Evolutionary conservation across 2,113 vertebrate species (phyloP), one percentile per base, ranked within the genome.

Genomic region (Pelusios castaneus): DNA sequence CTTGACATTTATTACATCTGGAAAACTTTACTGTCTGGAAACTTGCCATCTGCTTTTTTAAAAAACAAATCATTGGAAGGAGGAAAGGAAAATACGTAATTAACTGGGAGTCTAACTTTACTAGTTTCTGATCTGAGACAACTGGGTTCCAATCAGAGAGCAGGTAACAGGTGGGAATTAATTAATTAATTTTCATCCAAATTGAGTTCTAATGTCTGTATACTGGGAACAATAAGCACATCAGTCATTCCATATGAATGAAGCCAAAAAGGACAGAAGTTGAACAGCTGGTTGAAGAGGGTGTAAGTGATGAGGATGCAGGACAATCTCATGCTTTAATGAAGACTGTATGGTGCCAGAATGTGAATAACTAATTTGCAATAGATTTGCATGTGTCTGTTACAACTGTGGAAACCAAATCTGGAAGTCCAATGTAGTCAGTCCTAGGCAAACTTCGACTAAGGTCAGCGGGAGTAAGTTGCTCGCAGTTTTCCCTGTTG

Each of bases 1-100:
- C 79, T 63, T 80, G 77, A 82, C 83, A 52, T 85, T 97, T 95
- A 16, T 1, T 92, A 22, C 94, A 82, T 91, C 82, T 97, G 94
- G 91, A 85, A 97, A 92, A 87, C 84, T n/a, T 89, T 92, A 83
- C 79, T 88, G 11, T 49, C 77, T 87, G 70, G 51, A 81, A 92
- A 58, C 75, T 92, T 89, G 87, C 82, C 25, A 25, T 90, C 92
- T 93, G 60, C 55, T 79, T 24, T 47, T 80, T 86, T 90, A 81
- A 8, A 8, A 2, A 0, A 52, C 85, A 27, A 83, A 45, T 25
- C 89, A 16, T 27, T 87, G 25, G 5, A 7, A 3, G 91, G 81
- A 92, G 47, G 17, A 80, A 49, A 80, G 78, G 54, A 31, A 9
- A 89, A 10, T 45, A 85, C 85, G 10, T 49, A 82, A 11, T 6